A percentile compares a stretch with the other conserved stretches of the same genome.
Conservation (phyloP, 30 jellyfish, hydroid and myxozoan species). For the Aurelia aurita complex sp. Pacific region DNA sequence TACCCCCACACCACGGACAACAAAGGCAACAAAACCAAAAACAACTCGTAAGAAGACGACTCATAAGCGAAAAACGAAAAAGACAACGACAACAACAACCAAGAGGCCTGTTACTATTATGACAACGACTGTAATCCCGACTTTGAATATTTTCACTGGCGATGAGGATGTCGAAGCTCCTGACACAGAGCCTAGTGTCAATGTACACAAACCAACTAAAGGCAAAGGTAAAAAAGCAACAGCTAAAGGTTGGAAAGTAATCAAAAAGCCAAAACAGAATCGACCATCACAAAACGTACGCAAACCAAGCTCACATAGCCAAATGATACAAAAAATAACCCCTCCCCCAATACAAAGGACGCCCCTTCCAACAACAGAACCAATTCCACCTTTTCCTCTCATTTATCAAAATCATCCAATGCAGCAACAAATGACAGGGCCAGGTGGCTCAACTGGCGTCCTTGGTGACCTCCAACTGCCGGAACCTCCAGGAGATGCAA, state of each 20-base stretch:
- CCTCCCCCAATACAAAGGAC: not conserved
- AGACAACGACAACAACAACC: slow-evolving; percentile 21
- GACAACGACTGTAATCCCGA: slow-evolving; percentile 71
- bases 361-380: slow-evolving; percentile 16
- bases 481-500: slow-evolving; percentile 67
- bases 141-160: slow-evolving; percentile 81
- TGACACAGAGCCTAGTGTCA: slow-evolving; percentile 15
- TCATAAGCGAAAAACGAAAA: slow-evolving; percentile 4
- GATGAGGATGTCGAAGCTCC: slow-evolving; percentile 79
- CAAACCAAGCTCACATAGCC: not conserved
- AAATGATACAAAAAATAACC: not conserved
- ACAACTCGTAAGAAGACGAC: slow-evolving; percentile 29
- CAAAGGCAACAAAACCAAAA: slow-evolving; percentile 30
- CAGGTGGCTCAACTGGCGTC: slow-evolving; percentile 57
- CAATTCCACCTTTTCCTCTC: not conserved
- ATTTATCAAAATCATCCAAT: not conserved
- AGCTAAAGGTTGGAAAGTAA: not conserved
- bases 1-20: slow-evolving; percentile 20
- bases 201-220: not conserved
- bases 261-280: not conserved
- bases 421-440: slow-evolving; percentile 45
- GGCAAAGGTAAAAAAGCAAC: slow-evolving; percentile 1
- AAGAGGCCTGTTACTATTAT: not conserved
- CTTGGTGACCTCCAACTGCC: slow-evolving; percentile 84
- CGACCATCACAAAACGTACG: not conserved